Evolutionary conservation across 2,888 invertebrate species (phyloP).

Genomic region (Camponotus fellah): DNA sequence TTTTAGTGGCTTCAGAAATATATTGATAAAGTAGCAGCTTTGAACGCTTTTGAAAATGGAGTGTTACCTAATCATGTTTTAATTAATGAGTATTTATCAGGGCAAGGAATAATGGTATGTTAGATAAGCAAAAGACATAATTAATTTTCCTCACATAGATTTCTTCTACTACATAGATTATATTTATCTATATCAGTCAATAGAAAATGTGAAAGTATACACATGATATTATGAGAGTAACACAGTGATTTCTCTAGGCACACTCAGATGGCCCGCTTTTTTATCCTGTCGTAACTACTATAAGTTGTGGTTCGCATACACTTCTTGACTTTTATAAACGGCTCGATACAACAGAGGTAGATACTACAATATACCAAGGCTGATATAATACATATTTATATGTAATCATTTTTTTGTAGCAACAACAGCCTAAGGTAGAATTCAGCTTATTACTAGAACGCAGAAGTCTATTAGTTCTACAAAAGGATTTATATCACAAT

Average conservation of each 20-base stretch:
- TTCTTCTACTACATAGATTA: constrained; percentile 13
- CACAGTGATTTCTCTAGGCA: constrained; percentile 87
- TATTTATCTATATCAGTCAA: constrained; percentile 38
- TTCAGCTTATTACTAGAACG: constrained; percentile 94
- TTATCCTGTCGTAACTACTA: constrained; percentile 96
- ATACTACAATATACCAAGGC: not conserved
- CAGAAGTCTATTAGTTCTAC: constrained; percentile 94
- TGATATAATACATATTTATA: not conserved
- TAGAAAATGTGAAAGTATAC: constrained; percentile 30
- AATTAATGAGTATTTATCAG: constrained; percentile 97
- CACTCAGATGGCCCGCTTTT: constrained; percentile 98
- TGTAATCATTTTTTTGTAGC: constrained; percentile 66
- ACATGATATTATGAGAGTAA: constrained; percentile 4
- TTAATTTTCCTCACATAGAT: not conserved
- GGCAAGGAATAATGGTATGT: constrained; percentile 96
- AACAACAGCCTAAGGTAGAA: constrained; percentile 82
- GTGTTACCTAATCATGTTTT: constrained; percentile 95
- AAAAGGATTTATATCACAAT: constrained; percentile 93
- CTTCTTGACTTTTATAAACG: constrained; percentile 94
- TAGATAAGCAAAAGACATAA: not conserved
- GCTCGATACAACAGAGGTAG: constrained; percentile 82
- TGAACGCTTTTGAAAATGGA: constrained; percentile 91
- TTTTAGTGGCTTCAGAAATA: constrained; percentile 92
- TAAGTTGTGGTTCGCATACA: constrained; percentile 96
- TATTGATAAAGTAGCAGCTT: constrained; percentile 90